These are phyloP conservation scores for Calypte anna DNA, from an alignment of 2,113 vertebrate species.

Conservation along the genomic window DNA sequence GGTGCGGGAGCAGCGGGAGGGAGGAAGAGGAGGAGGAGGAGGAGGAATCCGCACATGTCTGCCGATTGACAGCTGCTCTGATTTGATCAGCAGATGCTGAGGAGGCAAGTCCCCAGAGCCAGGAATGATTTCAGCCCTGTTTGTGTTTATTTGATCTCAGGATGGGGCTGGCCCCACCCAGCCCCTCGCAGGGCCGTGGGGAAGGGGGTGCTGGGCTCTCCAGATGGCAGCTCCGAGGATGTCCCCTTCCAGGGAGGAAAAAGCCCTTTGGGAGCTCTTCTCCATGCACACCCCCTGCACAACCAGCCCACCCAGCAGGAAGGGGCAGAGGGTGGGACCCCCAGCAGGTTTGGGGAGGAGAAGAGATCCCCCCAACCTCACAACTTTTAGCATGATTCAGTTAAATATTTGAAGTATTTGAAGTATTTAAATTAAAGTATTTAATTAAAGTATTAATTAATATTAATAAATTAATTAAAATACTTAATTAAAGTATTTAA, in stretches of 20 bases:
- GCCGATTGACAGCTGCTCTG: constrained; percentile 34
- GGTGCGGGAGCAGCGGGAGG: background rate
- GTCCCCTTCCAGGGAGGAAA: background rate
- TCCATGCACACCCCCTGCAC: background rate
- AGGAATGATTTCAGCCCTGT: constrained; percentile 47
- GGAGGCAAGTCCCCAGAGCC: constrained; percentile 53
- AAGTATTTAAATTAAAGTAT: no score
- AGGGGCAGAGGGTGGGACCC: background rate
- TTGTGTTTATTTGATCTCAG: constrained; percentile 47
- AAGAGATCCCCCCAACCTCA: background rate
- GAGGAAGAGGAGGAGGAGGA: background rate
- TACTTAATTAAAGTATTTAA: no score
- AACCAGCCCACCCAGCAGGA: background rate
- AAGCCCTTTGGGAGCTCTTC: background rate
- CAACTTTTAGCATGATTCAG: rapidly evolving
- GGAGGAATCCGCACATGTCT: background rate
- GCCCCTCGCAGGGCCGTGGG: background rate
- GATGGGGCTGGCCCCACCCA: background rate
- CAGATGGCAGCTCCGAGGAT: background rate
- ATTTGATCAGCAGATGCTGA: constrained; percentile 63
- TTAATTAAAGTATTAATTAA: no score
- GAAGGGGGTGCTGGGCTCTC: background rate
- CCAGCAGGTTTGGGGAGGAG: background rate
- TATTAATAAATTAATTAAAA: no score
- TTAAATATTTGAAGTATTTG: background rate